Evolutionary conservation across 2,113 vertebrate species (phyloP).

Genomic region (Anas platyrhynchos): DNA sequence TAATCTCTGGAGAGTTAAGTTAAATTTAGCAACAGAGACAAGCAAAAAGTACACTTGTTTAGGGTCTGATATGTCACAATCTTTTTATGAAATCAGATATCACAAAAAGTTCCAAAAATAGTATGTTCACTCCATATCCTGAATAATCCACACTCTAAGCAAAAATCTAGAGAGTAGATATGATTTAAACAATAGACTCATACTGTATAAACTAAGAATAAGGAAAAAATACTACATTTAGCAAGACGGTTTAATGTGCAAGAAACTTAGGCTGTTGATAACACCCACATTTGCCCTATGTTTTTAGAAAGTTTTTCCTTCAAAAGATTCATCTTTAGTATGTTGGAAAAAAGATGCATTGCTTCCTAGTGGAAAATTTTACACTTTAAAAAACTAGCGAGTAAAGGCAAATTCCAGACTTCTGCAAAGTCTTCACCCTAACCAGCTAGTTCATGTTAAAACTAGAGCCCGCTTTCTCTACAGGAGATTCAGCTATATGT

Average conservation of each 20-base stretch:
- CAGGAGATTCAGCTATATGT: not conserved
- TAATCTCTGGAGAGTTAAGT: constrained; percentile 44
- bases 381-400: not conserved
- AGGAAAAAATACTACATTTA: not conserved
- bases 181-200: not conserved
- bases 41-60: not conserved
- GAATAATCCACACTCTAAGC: not conserved
- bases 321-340: not conserved
- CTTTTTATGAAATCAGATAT: not conserved
- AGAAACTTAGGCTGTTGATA: not conserved
- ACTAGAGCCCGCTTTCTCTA: not conserved
- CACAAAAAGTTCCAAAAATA: not conserved
- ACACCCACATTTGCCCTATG: not conserved
- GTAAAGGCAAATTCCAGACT: not conserved
- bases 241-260: not conserved
- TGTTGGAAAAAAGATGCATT: not conserved
- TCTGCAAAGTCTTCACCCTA: not conserved
- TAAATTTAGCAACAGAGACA: constrained; percentile 48
- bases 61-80: not conserved
- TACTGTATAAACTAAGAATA: not conserved
- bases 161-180: not conserved
- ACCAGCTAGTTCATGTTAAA: not conserved
- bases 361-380: not conserved
- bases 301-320: not conserved
- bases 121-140: not conserved